Conservation (phyloP, 2,888 invertebrate genomes). For the Idaea aversata region DNA sequence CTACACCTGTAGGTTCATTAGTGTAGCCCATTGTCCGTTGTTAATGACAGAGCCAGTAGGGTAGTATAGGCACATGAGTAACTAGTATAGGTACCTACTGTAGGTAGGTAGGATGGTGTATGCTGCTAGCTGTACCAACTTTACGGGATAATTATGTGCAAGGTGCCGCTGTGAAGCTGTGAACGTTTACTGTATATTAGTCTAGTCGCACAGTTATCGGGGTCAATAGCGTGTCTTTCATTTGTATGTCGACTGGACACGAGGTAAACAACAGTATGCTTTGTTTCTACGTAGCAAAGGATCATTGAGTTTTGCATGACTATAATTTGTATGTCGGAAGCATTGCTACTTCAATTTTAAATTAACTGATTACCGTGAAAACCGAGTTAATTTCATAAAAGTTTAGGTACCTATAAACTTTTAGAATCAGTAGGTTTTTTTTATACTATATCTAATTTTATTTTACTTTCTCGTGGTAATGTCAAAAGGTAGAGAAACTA, state of each 20-base stretch:
- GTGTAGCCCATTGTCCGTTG: neutral
- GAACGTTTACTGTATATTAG: neutral
- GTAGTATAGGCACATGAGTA: too few relatives aligned
- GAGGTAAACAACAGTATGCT: too few relatives aligned
- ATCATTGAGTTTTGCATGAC: too few relatives aligned
- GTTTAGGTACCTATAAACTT: too few relatives aligned
- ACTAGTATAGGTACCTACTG: too few relatives aligned
- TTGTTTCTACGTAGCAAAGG: too few relatives aligned
- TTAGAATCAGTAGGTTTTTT: too few relatives aligned
- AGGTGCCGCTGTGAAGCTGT: neutral
- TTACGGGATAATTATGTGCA: neutral
- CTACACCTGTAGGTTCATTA: constrained; percentile 1
- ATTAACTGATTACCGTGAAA: too few relatives aligned
- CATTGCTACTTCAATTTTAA: too few relatives aligned
- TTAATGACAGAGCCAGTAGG: neutral
- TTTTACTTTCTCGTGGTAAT: neutral
- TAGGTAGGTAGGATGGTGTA: neutral
- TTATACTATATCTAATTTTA: neutral
- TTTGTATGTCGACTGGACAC: neutral
- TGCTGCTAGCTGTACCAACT: neutral
- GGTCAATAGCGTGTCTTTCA: neutral
- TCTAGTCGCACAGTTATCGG: neutral
- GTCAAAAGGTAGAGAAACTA: neutral
- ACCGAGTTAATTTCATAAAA: too few relatives aligned
- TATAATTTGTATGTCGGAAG: too few relatives aligned